Evolutionary conservation across 1,140 invertebrate species (phyloP), one percentile per base, ranked within the genome.

Genomic region (Triops longicaudatus): DNA sequence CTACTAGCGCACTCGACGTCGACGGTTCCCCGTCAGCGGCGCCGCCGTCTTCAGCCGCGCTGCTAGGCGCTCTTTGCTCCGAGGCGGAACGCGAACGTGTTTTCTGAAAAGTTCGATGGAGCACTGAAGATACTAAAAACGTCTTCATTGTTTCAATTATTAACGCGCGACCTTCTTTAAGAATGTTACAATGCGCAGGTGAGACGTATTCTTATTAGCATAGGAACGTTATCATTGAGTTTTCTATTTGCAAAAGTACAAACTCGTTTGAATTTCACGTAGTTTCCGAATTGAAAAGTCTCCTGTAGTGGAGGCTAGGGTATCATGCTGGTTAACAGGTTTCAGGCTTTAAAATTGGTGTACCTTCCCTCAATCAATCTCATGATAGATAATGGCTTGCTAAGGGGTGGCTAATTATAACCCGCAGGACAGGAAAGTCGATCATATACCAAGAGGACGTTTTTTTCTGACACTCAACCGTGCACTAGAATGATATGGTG

Each of bases 371-470:
- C 50, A 63, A 63, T 63, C 50, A 63, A 63, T 12, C 50, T 63
- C 50, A 63, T 63, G 50, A 63, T 63, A 63, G 50, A 63, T 63
- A 22, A 63, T 22, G n/a, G 22, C 50, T 17, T 63, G 14, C 50
- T 22, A 63, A 63, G 22, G 22, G 50, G 50, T 63, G 50, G 50
- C 50, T 63, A 63, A 63, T 63, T 63, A 63, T 63, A 63, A 63
- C 50, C 50, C 50, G 50, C 50, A 63, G 50, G 50, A 63, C 50
- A 63, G 50, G 50, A 63, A 63, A 63, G 50, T 63, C 50, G 50
- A 63, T 63, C 50, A 63, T 14, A 63, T 63, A 63, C 50, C 50
- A 63, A 10, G 50, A 10, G 7, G 50, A 63, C 50, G 50, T 63
- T 63, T 63, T 63, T 37, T 7, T 63, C 50, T 63, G 11, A 63